Conservation (phyloP, 1,140 invertebrate species). For the Steinernema khuongi region DNA sequence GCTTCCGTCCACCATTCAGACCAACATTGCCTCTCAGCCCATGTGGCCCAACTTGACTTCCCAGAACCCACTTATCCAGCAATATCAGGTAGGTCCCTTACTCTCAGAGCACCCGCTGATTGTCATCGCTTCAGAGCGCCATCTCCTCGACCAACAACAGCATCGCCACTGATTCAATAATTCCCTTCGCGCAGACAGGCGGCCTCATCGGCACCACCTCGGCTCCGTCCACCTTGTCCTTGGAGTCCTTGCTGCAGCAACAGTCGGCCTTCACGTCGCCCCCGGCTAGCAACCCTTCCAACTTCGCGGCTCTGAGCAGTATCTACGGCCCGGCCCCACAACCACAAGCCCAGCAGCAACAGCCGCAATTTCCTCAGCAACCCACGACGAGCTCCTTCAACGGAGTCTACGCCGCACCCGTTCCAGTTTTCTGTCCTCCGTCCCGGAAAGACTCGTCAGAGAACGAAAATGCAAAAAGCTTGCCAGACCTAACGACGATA, state of each 20-base stretch:
- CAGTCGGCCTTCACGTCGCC: background rate
- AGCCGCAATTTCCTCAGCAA: background rate
- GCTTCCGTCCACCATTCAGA: background rate
- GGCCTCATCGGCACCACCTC: background rate
- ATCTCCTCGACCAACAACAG: slow-evolving; percentile 14
- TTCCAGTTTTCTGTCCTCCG: background rate
- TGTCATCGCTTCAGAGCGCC: background rate
- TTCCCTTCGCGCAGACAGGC: background rate
- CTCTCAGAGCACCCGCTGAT: background rate
- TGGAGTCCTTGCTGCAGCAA: background rate
- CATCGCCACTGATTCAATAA: slow-evolving; percentile 1
- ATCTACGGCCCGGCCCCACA: background rate
- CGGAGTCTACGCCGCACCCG: background rate
- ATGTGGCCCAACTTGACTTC: slow-evolving; percentile 4
- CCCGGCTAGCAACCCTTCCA: background rate
- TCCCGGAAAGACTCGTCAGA: background rate
- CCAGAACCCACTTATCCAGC: slow-evolving; percentile 7
- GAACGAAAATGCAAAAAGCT: background rate
- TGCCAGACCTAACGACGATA: slow-evolving; percentile 19
- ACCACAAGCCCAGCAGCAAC: too few species aligned
- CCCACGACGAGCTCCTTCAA: background rate
- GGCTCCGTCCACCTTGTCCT: background rate
- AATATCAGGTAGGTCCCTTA: slow-evolving; percentile 20
- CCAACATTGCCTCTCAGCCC: background rate
- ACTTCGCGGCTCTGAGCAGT: background rate